Base-by-base conservation (phyloP, 1,140 invertebrate species). In the Latrodectus geometricus region DNA sequence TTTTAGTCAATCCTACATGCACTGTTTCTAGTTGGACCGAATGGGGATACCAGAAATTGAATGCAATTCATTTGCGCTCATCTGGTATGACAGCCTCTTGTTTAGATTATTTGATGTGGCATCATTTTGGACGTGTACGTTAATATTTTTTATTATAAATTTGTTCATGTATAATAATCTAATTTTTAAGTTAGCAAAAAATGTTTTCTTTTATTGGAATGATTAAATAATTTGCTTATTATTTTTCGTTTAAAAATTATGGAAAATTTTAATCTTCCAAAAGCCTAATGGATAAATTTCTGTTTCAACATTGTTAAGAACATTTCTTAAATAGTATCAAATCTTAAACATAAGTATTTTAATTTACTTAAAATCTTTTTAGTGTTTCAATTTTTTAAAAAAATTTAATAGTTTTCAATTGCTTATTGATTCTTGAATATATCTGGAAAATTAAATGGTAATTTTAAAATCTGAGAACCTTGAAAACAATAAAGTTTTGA, bases 1-100 rank as follows among this genome's bases (percentile, higher is more conserved):
- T 97, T 88, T 92, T 99, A 84, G 94, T 99, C 88, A 99, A 99
- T 90, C 97, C 97, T 89, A 95, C 96, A 11, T 97, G 97, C 7
- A 97, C 96, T 73, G 95, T 96, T 90, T 95, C 98, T 35, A 97
- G 98, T n/a, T 99, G 98, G 98, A 97, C 98, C 88, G 98, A 99
- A 92, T 99, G 98, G 98, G 97, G 97, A 52, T 99, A 99, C 91
- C 98, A 99, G 92, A 99, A 99, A 92, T 93, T 99, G 87, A 97
- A 97, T 90, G 95, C 96, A 50, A 93, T 96, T 88, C 95, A 97
- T 91, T 92, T 97, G 50, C 87, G 80, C 0, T 72, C 52, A 12
- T 83, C 89, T 48, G 92, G 91, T 76, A 97, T 99, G 96, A 99
- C 98, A 23, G 96, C 97, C 90, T 96, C 97, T 69, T 97, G 98